Base-by-base conservation (phyloP, 92 coral and sea anemone genomes). In the Palythoa grandis region DNA sequence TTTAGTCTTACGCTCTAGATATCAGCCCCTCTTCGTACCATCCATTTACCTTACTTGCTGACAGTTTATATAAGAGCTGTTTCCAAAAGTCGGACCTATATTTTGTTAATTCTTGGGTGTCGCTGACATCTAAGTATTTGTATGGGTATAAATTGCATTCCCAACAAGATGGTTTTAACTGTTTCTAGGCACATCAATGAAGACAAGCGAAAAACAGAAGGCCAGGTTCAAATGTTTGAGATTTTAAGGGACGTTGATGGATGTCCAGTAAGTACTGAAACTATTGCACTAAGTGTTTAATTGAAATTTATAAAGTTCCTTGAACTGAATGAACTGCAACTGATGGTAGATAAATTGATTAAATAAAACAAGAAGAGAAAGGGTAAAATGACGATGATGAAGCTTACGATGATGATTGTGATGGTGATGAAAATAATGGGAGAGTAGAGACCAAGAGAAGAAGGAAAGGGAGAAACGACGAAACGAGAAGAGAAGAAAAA, bases 181-280 rank as follows among this genome's bases (percentile, higher is more conserved):
- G 47, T 40, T 74, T 77, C 53, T 70, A 97, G 99, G 88, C 98
- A 95, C 78, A 92, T 97, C 84, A 97, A 97, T 75, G 99, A 97
- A 82, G 94, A 97, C 91, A 97, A 97, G 83, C 93, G 99, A 61
- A 97, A 97, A 79, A 97, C 99, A 61, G 99, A 97, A 50, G 95
- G 99, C 15, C 99, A 95, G 75, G 98, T 97, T 13, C 99, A 95
- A 85, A 97, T 97, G 99, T 97, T 97, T 82, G 99, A 97, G 87
- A 95, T 97, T 57, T 90, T 97, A 37, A 89, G 98, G 86, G 99
- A 97, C 84, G 98, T 97, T 16, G 99, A 97, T 80, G 95, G 94
- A n/a, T 97, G 98, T 63, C 99, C 99, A 72, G 99, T 96, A 87
- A 91, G 93, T 87, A 53, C 19, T 60, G 54, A 50, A 2, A 4